These are phyloP conservation scores for Procambarus clarkii DNA, from an alignment of 1,140 invertebrate genomes.

Conservation along the genomic window DNA sequence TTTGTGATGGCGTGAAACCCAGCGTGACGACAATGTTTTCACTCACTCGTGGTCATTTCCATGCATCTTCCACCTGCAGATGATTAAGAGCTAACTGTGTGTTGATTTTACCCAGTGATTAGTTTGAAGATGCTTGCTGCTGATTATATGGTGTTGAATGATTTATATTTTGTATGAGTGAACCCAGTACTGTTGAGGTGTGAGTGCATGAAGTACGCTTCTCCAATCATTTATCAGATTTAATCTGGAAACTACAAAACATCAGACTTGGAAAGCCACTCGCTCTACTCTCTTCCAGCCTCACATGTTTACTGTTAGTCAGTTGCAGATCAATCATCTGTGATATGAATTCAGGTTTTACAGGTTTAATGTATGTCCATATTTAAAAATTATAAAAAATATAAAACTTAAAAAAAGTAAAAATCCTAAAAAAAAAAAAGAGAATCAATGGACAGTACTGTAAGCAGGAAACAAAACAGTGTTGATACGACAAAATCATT, in stretches of 20 bases:
- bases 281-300: constrained; percentile 46
- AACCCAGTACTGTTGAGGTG: neutral
- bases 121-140: neutral
- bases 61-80: constrained; percentile 49
- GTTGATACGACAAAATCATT: constrained; percentile 22
- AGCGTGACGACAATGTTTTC: constrained; percentile 35
- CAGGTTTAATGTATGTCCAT: constrained; percentile 53
- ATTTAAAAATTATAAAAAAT: constrained; percentile 59
- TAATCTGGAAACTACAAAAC: constrained; percentile 44
- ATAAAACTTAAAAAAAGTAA: constrained; percentile 40
- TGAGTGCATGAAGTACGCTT: constrained; percentile 13
- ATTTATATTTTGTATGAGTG: neutral
- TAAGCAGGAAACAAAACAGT: constrained; percentile 13
- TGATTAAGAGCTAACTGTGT: constrained; percentile 18
- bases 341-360: constrained; percentile 62
- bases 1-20: constrained; percentile 32
- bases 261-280: constrained; percentile 36
- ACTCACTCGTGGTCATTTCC: constrained; percentile 66
- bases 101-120: neutral
- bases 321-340: constrained; percentile 67
- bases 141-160: neutral
- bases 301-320: constrained; percentile 60
- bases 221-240: constrained; percentile 6
- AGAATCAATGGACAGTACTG: constrained; percentile 8
- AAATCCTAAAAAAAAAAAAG: constrained; percentile 30